A percentile compares a stretch with the other conserved stretches of the same genome.
These are phyloP conservation scores for Cynoglossus semilaevis DNA, from an alignment of 2,113 vertebrate genomes.

Conservation along the genomic window DNA sequence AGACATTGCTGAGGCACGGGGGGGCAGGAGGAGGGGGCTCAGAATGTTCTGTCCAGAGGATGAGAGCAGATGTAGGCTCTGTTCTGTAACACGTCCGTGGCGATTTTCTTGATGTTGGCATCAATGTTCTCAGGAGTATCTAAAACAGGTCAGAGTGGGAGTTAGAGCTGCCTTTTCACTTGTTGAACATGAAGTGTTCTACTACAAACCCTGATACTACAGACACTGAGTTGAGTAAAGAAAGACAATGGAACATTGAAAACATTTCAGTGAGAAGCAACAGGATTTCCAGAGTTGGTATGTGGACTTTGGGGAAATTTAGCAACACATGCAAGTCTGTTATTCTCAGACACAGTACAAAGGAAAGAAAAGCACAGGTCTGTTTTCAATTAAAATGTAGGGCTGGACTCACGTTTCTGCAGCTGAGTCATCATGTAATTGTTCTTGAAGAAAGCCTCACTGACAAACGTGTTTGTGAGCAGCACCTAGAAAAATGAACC, in stretches of 20 bases:
- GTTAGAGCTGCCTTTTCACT: constrained; percentile 18
- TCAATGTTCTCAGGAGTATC: constrained; percentile 89
- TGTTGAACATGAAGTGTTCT: too few relatives aligned
- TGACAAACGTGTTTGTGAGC: constrained; percentile 87
- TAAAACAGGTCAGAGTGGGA: constrained; percentile 52
- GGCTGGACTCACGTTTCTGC: constrained; percentile 82
- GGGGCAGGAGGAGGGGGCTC: constrained; percentile 29
- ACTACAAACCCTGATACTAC: too few relatives aligned
- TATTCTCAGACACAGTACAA: constrained; percentile 49
- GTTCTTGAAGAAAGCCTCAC: constrained; percentile 84
- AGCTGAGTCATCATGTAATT: constrained; percentile 84
- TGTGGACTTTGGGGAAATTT: constrained; percentile 46
- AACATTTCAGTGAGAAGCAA: constrained; percentile 36
- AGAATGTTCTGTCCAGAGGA: constrained; percentile 87
- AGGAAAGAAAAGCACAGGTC: constrained; percentile 14
- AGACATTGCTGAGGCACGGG: not conserved
- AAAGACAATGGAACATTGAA: constrained; percentile 23
- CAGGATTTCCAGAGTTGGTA: constrained; percentile 38
- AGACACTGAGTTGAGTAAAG: constrained; percentile 21
- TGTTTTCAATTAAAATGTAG: constrained; percentile 63
- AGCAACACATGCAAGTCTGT: constrained; percentile 63
- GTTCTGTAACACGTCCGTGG: constrained; percentile 83
- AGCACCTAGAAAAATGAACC: constrained; percentile 78
- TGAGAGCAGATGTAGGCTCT: constrained; percentile 87
- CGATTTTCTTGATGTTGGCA: constrained; percentile 87